phyloP scores from a whole-genome alignment of 2,888 invertebrate species.

The Euplexia lucipara region DNA sequence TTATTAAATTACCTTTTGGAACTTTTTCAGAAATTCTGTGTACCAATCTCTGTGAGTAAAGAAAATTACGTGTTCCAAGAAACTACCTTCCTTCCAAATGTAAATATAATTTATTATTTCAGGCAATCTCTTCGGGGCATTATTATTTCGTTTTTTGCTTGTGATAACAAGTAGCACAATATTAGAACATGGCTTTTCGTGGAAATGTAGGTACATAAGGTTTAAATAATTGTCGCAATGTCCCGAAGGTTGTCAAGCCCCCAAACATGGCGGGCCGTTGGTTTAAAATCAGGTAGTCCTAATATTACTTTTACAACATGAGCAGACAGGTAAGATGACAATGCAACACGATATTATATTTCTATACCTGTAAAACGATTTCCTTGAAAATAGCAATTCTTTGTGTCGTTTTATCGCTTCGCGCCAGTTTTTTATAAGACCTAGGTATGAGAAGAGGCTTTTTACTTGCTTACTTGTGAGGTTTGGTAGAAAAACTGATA shows the following conservation, averaged over 20 bases:
- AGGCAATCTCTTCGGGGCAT: conserved; percentile 24
- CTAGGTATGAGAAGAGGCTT: too few relatives aligned
- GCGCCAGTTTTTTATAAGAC: too few relatives aligned
- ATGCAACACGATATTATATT: too few relatives aligned
- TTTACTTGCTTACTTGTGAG: too few relatives aligned
- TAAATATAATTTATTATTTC: conserved; percentile 27
- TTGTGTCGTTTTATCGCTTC: too few relatives aligned
- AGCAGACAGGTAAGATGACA: too few relatives aligned
- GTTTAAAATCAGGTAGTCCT: background rate
- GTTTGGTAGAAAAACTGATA: too few relatives aligned
- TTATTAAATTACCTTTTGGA: background rate
- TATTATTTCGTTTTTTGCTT: conserved; percentile 35
- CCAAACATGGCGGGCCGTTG: background rate
- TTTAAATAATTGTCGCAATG: background rate
- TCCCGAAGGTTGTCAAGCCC: too few relatives aligned
- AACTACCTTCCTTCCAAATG: conserved; percentile 15
- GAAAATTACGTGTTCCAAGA: conserved; percentile 2
- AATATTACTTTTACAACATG: too few relatives aligned
- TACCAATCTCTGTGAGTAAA: background rate
- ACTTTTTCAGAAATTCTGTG: background rate
- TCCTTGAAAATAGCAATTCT: too few relatives aligned
- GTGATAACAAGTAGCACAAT: conserved; percentile 15
- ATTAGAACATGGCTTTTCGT: conserved; percentile 13
- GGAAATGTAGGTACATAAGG: background rate
- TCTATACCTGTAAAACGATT: too few relatives aligned